phyloP scores from a whole-genome alignment of 2,888 invertebrate species.

The Agriopis aurantiaria region DNA sequence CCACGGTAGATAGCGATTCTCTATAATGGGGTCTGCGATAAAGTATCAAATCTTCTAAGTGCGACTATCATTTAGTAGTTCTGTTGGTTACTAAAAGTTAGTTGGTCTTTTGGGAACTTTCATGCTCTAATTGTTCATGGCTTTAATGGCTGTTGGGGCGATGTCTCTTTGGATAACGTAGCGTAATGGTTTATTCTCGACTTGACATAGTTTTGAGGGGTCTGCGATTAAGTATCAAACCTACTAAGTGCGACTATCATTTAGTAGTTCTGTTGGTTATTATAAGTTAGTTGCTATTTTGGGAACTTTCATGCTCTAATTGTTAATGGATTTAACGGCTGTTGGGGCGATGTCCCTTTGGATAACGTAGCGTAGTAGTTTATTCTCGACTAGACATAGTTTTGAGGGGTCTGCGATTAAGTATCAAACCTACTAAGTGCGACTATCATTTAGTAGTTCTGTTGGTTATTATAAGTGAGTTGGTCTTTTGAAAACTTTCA shows the following conservation, averaged over 20 bases:
- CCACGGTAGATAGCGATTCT: conserved; percentile 29
- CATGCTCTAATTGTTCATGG: not conserved
- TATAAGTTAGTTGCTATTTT: not conserved
- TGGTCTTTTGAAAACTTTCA: not conserved
- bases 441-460: conserved; percentile 3
- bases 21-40: conserved; percentile 42
- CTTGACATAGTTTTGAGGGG: conserved; percentile 6
- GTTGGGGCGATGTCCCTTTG: too few species aligned
- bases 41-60: conserved; percentile 44
- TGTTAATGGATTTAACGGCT: not conserved
- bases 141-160: too few species aligned
- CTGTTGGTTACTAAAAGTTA: not conserved
- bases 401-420: conserved; percentile 35
- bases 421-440: conserved; percentile 43
- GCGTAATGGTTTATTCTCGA: too few species aligned
- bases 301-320: not conserved
- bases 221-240: conserved; percentile 44
- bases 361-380: too few species aligned
- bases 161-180: too few species aligned
- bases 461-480: not conserved
- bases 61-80: conserved; percentile 10
- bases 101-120: not conserved
- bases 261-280: not conserved
- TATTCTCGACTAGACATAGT: too few species aligned
- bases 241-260: conserved; percentile 29